phyloP scores from a whole-genome alignment of 92 coral and sea anemone species.

The Paramuricea clavata region DNA sequence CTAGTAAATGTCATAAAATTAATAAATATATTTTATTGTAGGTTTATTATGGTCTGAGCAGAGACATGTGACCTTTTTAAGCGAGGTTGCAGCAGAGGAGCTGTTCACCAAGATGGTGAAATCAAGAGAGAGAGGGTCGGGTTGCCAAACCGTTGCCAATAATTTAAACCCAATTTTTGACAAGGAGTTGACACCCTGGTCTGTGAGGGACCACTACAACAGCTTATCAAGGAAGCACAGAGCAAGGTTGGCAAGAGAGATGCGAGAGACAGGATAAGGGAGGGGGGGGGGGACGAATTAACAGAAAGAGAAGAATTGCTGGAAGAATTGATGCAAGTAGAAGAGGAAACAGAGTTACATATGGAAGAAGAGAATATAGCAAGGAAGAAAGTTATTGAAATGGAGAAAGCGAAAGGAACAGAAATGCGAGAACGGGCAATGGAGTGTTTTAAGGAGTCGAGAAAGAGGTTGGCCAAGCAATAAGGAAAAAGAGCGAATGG shows the following conservation, averaged over 20 bases:
- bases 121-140: conserved; percentile 67
- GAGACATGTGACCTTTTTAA: conserved; percentile 60
- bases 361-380: neutral
- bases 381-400: neutral
- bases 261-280: conserved; percentile 38
- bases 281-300: conserved; percentile 65
- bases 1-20: too few species aligned
- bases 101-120: conserved; percentile 40
- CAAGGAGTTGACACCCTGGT: conserved; percentile 61
- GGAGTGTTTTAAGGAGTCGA: conserved; percentile 51
- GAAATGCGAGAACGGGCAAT: conserved; percentile 57
- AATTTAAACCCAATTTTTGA: conserved; percentile 48
- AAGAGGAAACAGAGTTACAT: neutral
- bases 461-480: conserved; percentile 26
- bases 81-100: conserved; percentile 68
- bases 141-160: conserved; percentile 67
- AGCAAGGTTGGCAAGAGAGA: conserved; percentile 57
- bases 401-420: neutral
- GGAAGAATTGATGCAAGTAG: conserved; percentile 19
- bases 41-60: conserved; percentile 59
- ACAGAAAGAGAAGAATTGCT: conserved; percentile 56
- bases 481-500: conserved; percentile 26
- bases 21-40: neutral
- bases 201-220: conserved; percentile 69
- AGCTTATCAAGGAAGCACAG: conserved; percentile 58